Percentiles rank a stretch among this genome's conserved stretches.
phyloP scores from a whole-genome alignment of 2,113 vertebrate genomes.

The Oryzias curvinotus region DNA sequence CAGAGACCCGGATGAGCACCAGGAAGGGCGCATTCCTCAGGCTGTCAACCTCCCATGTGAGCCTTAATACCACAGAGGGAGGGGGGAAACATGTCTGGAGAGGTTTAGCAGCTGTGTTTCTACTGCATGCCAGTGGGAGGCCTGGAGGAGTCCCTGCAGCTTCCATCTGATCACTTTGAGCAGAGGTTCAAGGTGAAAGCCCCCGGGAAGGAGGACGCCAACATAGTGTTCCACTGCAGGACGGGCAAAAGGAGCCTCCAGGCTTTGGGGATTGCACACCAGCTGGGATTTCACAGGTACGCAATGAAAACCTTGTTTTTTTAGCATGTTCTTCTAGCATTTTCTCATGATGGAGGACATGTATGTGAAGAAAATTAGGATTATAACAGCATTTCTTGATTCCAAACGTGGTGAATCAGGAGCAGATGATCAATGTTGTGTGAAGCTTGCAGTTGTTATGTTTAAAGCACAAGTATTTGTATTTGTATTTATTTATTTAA shows the following conservation, averaged over 20 bases:
- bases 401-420: too few species aligned
- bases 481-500: too few species aligned
- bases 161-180: conserved; percentile 72
- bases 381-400: too few species aligned
- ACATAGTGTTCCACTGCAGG: conserved; percentile 81
- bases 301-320: too few species aligned
- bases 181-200: conserved; percentile 64
- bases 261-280: conserved; percentile 69
- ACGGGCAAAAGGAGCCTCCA: conserved; percentile 70
- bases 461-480: too few species aligned
- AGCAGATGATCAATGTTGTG: too few species aligned
- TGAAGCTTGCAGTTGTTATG: too few species aligned
- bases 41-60: conserved; percentile 75
- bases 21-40: conserved; percentile 65
- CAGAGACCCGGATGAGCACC: conserved; percentile 72
- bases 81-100: not conserved
- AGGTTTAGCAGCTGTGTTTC: not conserved
- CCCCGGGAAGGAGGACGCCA: conserved; percentile 68
- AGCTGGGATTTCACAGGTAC: conserved; percentile 76
- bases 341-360: too few species aligned
- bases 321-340: too few species aligned
- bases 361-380: too few species aligned
- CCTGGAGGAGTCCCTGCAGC: conserved; percentile 76
- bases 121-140: conserved; percentile 58
- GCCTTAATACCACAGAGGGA: conserved; percentile 3